phyloP scores from a whole-genome alignment of 2,888 invertebrate genomes.

The Amblyjoppa proteus region DNA sequence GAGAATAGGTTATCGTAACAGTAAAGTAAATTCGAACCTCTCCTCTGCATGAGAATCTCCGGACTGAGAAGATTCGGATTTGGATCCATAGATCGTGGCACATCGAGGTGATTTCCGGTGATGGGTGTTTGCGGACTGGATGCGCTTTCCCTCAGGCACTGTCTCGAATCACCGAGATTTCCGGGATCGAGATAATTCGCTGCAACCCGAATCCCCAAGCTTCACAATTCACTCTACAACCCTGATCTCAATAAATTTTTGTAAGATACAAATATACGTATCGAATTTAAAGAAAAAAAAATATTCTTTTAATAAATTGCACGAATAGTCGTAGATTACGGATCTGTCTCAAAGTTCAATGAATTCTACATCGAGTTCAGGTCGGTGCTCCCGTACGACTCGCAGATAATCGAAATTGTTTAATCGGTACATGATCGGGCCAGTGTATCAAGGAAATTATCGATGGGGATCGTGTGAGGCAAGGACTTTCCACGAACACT shows the following conservation, averaged over 20 bases:
- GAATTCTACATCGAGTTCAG: background rate
- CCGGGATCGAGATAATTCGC: constrained; percentile 86
- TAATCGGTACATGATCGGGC: constrained; percentile 1
- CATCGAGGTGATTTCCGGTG: constrained; percentile 92
- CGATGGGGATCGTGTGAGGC: background rate
- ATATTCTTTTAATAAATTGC: constrained; percentile 29
- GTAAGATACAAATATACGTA: background rate
- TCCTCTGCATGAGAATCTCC: constrained; percentile 90
- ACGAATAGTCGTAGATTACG: constrained; percentile 2
- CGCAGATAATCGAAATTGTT: background rate
- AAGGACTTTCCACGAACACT: constrained; percentile 50
- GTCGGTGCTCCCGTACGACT: background rate
- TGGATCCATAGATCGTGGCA: constrained; percentile 90
- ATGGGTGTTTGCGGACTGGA: constrained; percentile 86
- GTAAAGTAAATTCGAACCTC: constrained; percentile 85
- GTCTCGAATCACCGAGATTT: constrained; percentile 87
- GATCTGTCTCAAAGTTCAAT: background rate
- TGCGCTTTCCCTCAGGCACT: constrained; percentile 88
- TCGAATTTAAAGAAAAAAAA: background rate
- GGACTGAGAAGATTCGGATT: constrained; percentile 94
- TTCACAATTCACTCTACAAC: constrained; percentile 25
- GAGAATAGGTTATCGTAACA: background rate
- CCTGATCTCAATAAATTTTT: background rate
- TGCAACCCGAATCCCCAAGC: constrained; percentile 77
- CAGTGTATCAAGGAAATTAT: constrained; percentile 38